phyloP scores from a whole-genome alignment of 1,140 invertebrate genomes.

The Mamestra configurata region DNA sequence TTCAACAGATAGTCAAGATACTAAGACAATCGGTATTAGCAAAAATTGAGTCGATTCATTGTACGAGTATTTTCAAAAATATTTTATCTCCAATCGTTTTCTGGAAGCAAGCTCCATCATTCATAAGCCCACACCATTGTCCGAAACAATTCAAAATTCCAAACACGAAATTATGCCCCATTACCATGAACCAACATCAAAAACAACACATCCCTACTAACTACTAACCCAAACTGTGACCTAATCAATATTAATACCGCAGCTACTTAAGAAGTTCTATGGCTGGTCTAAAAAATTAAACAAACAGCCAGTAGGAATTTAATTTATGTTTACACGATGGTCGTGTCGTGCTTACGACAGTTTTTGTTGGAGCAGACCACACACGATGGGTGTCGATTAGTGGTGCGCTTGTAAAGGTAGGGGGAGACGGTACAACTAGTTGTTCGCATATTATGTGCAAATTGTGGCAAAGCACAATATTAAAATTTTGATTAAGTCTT shows the following conservation, averaged over 20 bases:
- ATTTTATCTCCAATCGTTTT: neutral
- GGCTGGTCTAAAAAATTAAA: constrained; percentile 54
- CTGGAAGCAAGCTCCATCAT: neutral
- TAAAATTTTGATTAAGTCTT: too few species aligned
- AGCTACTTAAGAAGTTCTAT: constrained; percentile 75
- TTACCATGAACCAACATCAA: constrained; percentile 46
- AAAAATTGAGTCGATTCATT: too few species aligned
- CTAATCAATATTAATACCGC: constrained; percentile 51
- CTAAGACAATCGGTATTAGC: too few species aligned
- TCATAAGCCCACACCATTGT: neutral
- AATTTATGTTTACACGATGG: constrained; percentile 68
- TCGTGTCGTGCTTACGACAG: constrained; percentile 52
- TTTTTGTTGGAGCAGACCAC: constrained; percentile 71
- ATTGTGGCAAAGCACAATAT: too few species aligned
- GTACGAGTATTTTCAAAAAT: neutral
- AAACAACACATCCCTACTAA: constrained; percentile 33
- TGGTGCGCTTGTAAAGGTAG: constrained; percentile 40
- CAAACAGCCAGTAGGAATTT: constrained; percentile 69
- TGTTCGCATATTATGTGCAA: neutral
- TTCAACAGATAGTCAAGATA: neutral
- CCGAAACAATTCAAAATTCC: constrained; percentile 24
- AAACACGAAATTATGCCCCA: constrained; percentile 29
- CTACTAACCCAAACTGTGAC: constrained; percentile 41
- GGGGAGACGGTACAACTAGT: constrained; percentile 4
- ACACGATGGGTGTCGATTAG: constrained; percentile 70